phyloP scores from a whole-genome alignment of 2,888 invertebrate species.

The Elmis aenea region DNA sequence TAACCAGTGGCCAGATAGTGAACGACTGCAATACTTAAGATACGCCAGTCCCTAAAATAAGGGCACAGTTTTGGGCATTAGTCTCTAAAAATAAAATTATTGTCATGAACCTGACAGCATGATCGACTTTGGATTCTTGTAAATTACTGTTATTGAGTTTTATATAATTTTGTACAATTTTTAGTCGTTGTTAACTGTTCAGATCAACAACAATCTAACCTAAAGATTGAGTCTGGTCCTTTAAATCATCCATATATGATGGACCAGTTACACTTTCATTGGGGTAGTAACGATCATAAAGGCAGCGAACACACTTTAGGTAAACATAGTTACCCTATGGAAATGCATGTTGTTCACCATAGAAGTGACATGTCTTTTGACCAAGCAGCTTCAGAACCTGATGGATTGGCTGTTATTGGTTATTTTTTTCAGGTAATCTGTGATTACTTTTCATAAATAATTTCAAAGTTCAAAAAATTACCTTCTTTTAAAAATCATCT shows the following conservation, averaged over 20 bases:
- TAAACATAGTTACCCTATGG: conserved; percentile 52
- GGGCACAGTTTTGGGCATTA: neutral
- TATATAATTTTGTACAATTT: too few relatives aligned
- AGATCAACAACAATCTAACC: too few relatives aligned
- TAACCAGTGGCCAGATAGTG: too few relatives aligned
- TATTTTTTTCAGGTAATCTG: conserved; percentile 7
- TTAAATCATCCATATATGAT: conserved; percentile 56
- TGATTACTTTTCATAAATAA: neutral
- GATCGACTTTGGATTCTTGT: neutral
- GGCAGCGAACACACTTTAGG: conserved; percentile 64
- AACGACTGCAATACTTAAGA: too few relatives aligned
- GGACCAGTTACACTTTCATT: conserved; percentile 65
- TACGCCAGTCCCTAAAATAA: too few relatives aligned
- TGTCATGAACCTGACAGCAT: neutral
- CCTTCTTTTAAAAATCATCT: too few relatives aligned
- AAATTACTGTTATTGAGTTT: neutral
- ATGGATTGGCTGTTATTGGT: conserved; percentile 5
- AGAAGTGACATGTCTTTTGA: conserved; percentile 35
- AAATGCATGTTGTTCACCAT: conserved; percentile 59
- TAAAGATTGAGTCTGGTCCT: too few relatives aligned
- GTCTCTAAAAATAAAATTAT: neutral
- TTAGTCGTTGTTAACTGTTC: too few relatives aligned
- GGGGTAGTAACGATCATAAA: conserved; percentile 56
- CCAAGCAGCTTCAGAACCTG: neutral
- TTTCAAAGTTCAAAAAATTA: too few relatives aligned